Conservation (phyloP, 2,888 invertebrate genomes). For the Tanytarsus gracilentus region DNA sequence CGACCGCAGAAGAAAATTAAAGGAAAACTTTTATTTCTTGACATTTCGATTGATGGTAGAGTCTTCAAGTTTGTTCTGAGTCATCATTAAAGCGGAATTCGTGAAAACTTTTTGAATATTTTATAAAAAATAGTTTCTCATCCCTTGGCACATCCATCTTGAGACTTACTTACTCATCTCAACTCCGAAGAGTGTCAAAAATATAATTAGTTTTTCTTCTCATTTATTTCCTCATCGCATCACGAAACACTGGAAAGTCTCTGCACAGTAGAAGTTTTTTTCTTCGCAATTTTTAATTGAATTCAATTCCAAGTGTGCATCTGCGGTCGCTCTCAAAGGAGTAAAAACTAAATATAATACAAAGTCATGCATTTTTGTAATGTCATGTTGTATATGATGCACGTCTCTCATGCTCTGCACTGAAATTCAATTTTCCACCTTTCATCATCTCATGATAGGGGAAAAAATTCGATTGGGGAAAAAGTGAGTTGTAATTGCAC, state of each 20-base stretch:
- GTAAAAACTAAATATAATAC: background rate
- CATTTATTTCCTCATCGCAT: background rate
- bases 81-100: too few species aligned
- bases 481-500: background rate
- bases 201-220: constrained; percentile 24
- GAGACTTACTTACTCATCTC: too few species aligned
- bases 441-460: background rate
- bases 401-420: background rate
- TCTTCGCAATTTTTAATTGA: constrained; percentile 27
- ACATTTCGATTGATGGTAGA: too few species aligned
- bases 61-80: too few species aligned
- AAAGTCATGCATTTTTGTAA: background rate
- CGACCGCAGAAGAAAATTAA: background rate
- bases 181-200: constrained; percentile 18
- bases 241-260: background rate
- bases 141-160: constrained; percentile 1
- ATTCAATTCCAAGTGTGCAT: constrained; percentile 22
- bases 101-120: too few species aligned
- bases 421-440: background rate
- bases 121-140: too few species aligned
- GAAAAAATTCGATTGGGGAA: constrained; percentile 2
- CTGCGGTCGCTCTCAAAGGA: background rate
- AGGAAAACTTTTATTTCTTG: too few species aligned
- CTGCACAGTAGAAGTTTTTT: background rate
- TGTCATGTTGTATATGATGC: background rate